These are phyloP conservation scores for Rhea americana DNA, from an alignment of 2,113 vertebrate genomes.

Conservation along the genomic window DNA sequence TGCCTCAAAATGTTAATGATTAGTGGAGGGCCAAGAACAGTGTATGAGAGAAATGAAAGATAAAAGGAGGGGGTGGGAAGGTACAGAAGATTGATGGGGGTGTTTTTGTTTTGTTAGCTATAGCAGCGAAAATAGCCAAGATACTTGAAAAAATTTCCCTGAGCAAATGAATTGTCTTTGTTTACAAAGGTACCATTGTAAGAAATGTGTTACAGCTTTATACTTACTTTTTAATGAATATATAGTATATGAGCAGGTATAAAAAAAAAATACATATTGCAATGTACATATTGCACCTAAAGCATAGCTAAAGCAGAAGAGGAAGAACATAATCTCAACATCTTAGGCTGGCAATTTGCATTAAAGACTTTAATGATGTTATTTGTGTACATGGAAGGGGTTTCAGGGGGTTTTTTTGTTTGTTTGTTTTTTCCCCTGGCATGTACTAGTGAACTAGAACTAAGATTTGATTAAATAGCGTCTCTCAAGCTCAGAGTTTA, in stretches of 20 bases:
- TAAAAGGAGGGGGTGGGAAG: not conserved
- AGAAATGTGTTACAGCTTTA: not conserved
- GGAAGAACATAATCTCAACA: not conserved
- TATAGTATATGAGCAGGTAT: not conserved
- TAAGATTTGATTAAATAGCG: not conserved
- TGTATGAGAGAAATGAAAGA: not conserved
- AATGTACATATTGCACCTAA: not conserved
- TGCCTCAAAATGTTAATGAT: not conserved
- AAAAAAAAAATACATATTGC: not conserved
- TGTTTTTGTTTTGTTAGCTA: not conserved
- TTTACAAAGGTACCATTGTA: not conserved
- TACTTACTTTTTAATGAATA: not conserved
- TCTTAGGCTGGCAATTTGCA: not conserved
- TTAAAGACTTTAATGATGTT: not conserved
- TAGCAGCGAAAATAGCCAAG: not conserved
- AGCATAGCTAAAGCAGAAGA: not conserved
- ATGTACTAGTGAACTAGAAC: conserved; percentile 15
- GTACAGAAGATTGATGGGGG: not conserved
- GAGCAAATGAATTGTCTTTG: not conserved
- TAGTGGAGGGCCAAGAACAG: not conserved
- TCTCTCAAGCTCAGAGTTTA: not conserved
- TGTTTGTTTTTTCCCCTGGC: not conserved
- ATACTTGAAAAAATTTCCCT: not conserved
- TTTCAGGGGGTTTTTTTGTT: too few relatives aligned
- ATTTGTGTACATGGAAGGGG: not conserved